These are phyloP conservation scores for Macrochelys suwanniensis DNA, from an alignment of 2,797 vertebrate genomes.

Conservation along the genomic window DNA sequence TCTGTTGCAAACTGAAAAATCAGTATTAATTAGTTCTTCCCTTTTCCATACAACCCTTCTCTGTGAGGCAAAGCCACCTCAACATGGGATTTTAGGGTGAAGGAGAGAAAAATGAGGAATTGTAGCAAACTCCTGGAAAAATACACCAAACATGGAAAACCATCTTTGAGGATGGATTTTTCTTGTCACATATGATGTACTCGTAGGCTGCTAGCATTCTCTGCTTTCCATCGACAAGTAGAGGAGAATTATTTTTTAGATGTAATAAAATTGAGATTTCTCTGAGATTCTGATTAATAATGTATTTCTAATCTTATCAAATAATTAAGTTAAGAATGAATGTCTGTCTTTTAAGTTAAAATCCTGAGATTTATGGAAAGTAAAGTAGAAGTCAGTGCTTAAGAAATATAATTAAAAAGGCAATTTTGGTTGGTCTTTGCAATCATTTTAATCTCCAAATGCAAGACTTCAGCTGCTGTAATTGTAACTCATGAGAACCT, in stretches of 20 bases:
- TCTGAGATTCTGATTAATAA: slow-evolving; percentile 73
- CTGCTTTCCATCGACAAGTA: slow-evolving; percentile 22
- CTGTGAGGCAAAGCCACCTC: neutral
- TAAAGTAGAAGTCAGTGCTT: slow-evolving; percentile 61
- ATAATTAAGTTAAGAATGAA: slow-evolving; percentile 79
- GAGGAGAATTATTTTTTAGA: slow-evolving; percentile 46
- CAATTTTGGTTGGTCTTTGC: slow-evolving; percentile 59
- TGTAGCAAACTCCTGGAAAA: neutral
- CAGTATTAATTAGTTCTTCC: neutral
- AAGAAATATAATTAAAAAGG: slow-evolving; percentile 76
- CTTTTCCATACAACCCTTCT: neutral
- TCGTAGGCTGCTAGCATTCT: slow-evolving; percentile 14
- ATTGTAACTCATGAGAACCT: slow-evolving; percentile 24
- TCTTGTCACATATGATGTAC: neutral
- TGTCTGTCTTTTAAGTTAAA: slow-evolving; percentile 60
- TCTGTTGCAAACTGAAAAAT: neutral
- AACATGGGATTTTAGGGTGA: accelerated
- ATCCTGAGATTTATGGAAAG: slow-evolving; percentile 73
- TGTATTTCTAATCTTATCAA: slow-evolving; percentile 81
- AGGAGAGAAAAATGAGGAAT: neutral
- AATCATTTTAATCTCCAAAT: slow-evolving; percentile 72
- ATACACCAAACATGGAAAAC: neutral
- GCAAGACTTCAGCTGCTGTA: slow-evolving; percentile 51
- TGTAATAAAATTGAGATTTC: slow-evolving; percentile 66
- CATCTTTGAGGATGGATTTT: slow-evolving; percentile 12